Evolutionary conservation across 2,888 invertebrate species (phyloP), one percentile per base, ranked within the genome.

Genomic region (Acleris sparsana): DNA sequence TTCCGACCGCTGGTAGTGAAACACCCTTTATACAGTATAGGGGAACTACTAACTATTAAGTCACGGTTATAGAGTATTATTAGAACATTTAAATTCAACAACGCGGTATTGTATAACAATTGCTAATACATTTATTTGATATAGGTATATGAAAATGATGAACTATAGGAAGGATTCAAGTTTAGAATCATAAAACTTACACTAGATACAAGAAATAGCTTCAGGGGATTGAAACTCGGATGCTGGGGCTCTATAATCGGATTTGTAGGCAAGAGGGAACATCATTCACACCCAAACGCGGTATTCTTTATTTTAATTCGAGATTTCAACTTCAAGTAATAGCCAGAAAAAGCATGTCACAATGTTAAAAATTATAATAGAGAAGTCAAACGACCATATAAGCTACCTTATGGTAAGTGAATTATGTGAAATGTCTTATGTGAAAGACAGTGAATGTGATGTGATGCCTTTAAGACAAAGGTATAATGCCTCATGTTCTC

Each of bases 171-270:
- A 87, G 84, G 84, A 84, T 83, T 84, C 79, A 87, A 79, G 78
- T 81, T 87, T 84, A 85, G 82, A 85, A 86, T 83, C 83, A 83
- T 75, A 80, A 82, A 83, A 81, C 84, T 85, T 86, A 87, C 80
- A 74, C 84, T 87, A 87, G 75, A 80, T 68, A 79, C 86, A 84
- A 80, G 75, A 80, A 46, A 46, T 83, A 80, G 72, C 79, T 48
- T 61, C 48, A 51, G 49, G 65, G 51, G 60, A 39, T 13, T 39
- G 39, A 55, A 65, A 55, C 39, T 29, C n/a, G 49, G 53, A 49
- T 60, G 33, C 53, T 53, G 18, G 39, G 39, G 9, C 39, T 11
- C 13, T 13, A 13, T 62, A 53, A 48, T 53, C 46, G n/a, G 7
- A n/a, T 46, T n/a, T 46, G 13, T 46, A 17, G 46, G n/a, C 6